phyloP scores from a whole-genome alignment of 2,888 invertebrate species.

The Lacanobia oleracea region DNA sequence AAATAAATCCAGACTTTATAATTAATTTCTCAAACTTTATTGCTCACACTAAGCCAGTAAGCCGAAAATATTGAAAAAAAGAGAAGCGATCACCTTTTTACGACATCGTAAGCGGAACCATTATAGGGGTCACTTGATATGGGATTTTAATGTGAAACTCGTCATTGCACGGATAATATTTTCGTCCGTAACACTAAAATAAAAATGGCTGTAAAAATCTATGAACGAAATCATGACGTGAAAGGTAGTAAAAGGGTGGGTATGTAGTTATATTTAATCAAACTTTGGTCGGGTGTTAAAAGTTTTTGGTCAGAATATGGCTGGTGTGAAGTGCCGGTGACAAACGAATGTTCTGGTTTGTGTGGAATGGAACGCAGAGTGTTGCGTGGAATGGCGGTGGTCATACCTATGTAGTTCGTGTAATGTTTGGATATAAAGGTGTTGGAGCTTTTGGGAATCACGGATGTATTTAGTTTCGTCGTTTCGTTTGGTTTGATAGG shows the following conservation, averaged over 20 bases:
- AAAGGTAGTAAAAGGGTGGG: conserved; percentile 39
- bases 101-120: conserved; percentile 79
- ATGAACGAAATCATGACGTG: conserved; percentile 75
- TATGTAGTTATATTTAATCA: conserved; percentile 67
- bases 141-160: conserved; percentile 74
- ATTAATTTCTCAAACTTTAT: conserved; percentile 73
- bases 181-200: conserved; percentile 84
- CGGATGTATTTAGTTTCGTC: neutral
- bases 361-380: conserved; percentile 36
- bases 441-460: conserved; percentile 20
- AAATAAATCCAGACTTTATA: conserved; percentile 73
- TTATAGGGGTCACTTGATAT: conserved; percentile 82
- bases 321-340: conserved; percentile 42
- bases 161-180: conserved; percentile 78
- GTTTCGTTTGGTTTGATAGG: neutral
- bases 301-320: conserved; percentile 62
- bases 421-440: neutral
- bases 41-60: conserved; percentile 60
- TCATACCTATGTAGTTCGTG: conserved; percentile 18
- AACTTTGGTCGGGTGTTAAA: conserved; percentile 66
- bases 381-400: conserved; percentile 35
- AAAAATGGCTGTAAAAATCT: conserved; percentile 81
- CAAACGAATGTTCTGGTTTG: conserved; percentile 55
- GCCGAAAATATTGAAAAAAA: conserved; percentile 72
- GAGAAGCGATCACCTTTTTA: conserved; percentile 81